These are phyloP conservation scores for Eupithecia abbreviata DNA, from an alignment of 2,888 invertebrate species.

Conservation along the genomic window DNA sequence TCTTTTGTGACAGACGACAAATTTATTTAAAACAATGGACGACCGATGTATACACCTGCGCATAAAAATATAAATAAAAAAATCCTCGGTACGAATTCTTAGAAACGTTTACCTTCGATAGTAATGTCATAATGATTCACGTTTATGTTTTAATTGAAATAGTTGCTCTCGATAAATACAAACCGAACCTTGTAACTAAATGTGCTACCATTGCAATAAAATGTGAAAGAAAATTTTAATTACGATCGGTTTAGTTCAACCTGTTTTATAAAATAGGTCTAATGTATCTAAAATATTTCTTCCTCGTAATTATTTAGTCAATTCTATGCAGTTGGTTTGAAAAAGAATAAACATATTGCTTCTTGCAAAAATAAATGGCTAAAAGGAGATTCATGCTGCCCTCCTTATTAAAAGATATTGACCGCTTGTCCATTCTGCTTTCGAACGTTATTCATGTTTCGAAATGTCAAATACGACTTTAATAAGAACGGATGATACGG, in stretches of 20 bases:
- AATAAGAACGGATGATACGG: constrained; percentile 53
- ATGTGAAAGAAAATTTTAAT: constrained; percentile 11
- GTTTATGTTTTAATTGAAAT: constrained; percentile 28
- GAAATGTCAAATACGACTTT: constrained; percentile 47
- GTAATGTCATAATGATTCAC: constrained; percentile 31
- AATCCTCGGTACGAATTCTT: constrained; percentile 8
- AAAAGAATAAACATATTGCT: neutral
- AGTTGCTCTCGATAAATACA: constrained; percentile 12
- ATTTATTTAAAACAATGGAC: constrained; percentile 40
- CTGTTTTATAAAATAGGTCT: neutral
- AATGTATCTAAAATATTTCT: neutral
- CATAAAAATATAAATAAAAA: constrained; percentile 10
- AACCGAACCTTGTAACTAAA: constrained; percentile 1
- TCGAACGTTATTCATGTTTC: constrained; percentile 36
- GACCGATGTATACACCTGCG: constrained; percentile 24
- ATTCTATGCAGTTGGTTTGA: neutral
- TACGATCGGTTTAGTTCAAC: neutral
- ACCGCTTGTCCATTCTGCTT: constrained; percentile 30
- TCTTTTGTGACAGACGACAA: constrained; percentile 40
- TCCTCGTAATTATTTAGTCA: neutral
- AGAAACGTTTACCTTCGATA: constrained; percentile 15
- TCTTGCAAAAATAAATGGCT: constrained; percentile 2
- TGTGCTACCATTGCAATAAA: constrained; percentile 8
- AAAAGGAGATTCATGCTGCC: constrained; percentile 6
- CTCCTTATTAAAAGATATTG: constrained; percentile 39